These are phyloP conservation scores for Riptortus pedestris DNA, from an alignment of 1,140 invertebrate genomes.

Conservation along the genomic window DNA sequence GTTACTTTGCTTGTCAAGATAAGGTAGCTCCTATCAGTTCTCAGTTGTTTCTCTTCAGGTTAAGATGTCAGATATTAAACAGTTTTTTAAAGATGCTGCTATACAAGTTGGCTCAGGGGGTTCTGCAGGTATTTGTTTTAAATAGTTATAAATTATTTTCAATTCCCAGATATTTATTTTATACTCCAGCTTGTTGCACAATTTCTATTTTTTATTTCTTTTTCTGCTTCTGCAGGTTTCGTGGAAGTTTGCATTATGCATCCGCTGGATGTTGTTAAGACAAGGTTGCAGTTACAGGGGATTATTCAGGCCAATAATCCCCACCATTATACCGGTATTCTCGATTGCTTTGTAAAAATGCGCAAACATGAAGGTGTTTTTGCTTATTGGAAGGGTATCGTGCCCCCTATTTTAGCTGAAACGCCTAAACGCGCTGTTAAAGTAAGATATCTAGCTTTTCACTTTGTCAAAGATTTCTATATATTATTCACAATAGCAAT, in stretches of 20 bases:
- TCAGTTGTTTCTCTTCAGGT: not conserved
- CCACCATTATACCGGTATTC: constrained; percentile 63
- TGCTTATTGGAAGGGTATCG: constrained; percentile 82
- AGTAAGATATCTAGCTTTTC: constrained; percentile 38
- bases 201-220: not conserved
- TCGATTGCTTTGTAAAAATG: constrained; percentile 83
- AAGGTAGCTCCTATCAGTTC: too few species aligned
- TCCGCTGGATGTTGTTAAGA: constrained; percentile 86
- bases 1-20: too few species aligned
- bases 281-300: constrained; percentile 67
- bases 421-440: constrained; percentile 89
- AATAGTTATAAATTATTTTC: not conserved
- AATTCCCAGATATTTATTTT: not conserved
- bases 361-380: constrained; percentile 65
- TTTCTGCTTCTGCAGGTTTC: constrained; percentile 51
- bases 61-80: constrained; percentile 31
- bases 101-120: constrained; percentile 81
- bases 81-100: constrained; percentile 54
- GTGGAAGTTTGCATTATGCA: constrained; percentile 93
- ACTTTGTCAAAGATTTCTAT: too few species aligned
- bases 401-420: constrained; percentile 86
- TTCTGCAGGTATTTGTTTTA: constrained; percentile 53
- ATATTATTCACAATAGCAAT: not conserved
- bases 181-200: too few species aligned
- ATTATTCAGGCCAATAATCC: constrained; percentile 43